A percentile compares a stretch with the other conserved stretches of the same genome.
These are phyloP conservation scores for Itoplectis maculator DNA, from an alignment of 2,888 invertebrate species.

Conservation along the genomic window DNA sequence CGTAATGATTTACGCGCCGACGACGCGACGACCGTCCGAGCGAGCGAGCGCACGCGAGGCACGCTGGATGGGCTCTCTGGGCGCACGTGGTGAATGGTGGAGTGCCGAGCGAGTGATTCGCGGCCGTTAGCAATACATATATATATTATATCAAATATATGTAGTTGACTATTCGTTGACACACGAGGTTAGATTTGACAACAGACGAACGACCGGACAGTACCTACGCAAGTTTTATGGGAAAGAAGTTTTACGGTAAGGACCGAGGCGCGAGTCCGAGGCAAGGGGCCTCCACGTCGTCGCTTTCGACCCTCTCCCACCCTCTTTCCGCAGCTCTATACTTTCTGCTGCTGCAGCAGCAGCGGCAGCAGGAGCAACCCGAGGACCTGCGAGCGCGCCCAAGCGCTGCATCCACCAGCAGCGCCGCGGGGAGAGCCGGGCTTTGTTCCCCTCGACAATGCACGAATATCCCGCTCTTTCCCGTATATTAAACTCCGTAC, in stretches of 20 bases:
- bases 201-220: no score
- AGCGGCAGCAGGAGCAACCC: slow-evolving; percentile 5
- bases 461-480: slow-evolving; percentile 70
- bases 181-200: no score
- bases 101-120: slow-evolving; percentile 45
- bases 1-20: slow-evolving; percentile 81
- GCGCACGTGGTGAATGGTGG: slow-evolving; percentile 69
- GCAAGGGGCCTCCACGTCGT: slow-evolving; percentile 45
- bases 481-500: slow-evolving; percentile 70
- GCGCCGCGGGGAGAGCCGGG: slow-evolving; percentile 67
- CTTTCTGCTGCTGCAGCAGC: slow-evolving; percentile 11
- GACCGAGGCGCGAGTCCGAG: slow-evolving; percentile 56
- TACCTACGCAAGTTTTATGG: slow-evolving; percentile 75
- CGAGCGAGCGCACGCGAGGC: no score
- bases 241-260: slow-evolving; percentile 77
- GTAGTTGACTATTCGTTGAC: no score
- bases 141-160: no score
- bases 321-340: slow-evolving; percentile 3
- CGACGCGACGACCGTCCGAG: no score
- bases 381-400: slow-evolving; percentile 33
- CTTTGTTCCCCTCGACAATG: slow-evolving; percentile 81
- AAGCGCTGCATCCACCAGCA: slow-evolving; percentile 52
- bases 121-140: slow-evolving; percentile 67
- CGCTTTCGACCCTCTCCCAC: slow-evolving; percentile 44
- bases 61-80: no score